Percentiles rank a stretch among this genome's conserved stretches.
Conservation (phyloP, 30 jellyfish, hydroid and myxozoan genomes). For the Euphysa ruthae region DNA sequence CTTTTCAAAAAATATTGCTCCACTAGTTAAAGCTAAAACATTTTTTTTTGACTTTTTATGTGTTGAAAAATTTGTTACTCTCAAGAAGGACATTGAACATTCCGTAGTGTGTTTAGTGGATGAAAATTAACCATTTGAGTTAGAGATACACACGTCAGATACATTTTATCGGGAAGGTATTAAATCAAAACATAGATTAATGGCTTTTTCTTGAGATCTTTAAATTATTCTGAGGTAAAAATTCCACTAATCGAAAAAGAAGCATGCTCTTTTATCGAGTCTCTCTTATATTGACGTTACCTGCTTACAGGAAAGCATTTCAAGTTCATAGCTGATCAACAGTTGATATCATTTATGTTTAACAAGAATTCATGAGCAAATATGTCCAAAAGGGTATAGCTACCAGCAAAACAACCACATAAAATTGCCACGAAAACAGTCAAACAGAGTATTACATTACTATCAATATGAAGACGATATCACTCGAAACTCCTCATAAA, state of each 20-base stretch:
- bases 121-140: no score
- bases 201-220: neutral
- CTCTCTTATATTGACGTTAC: constrained; percentile 52
- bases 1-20: neutral
- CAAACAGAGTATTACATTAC: neutral
- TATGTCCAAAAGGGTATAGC: neutral
- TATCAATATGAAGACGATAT: neutral
- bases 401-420: neutral
- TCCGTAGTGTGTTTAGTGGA: neutral
- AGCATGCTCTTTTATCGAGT: constrained; percentile 45
- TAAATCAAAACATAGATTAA: neutral
- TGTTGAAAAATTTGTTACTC: neutral
- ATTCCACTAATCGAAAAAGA: constrained; percentile 18
- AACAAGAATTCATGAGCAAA: neutral
- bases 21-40: neutral
- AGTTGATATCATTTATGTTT: constrained; percentile 62
- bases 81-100: neutral
- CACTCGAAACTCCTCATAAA: neutral
- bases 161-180: neutral
- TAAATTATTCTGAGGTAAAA: neutral
- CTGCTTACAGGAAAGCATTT: constrained; percentile 55
- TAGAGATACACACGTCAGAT: neutral
- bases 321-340: constrained; percentile 54
- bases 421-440: neutral
- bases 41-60: neutral